Evolutionary conservation across 2,797 vertebrate species (phyloP), one percentile per base, ranked within the genome.

Genomic region (Margarornis squamiger): DNA sequence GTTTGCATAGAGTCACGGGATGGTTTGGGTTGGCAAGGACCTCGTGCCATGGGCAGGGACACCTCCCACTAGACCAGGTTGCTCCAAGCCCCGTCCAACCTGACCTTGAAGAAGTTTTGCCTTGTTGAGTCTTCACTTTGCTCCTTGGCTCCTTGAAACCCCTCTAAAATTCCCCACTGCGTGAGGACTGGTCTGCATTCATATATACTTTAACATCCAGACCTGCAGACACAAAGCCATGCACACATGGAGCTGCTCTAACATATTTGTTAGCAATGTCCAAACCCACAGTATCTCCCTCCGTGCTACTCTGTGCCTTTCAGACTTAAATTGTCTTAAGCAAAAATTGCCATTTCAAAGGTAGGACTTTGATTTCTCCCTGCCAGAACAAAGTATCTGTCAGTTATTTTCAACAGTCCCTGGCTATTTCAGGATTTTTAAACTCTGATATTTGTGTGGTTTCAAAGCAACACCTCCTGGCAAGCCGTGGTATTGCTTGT

Each of bases 391-490:
- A 88, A 70, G 14, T 21, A 45, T 18, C 39, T 45, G 8, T 22
- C 3, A 0, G 19, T 13, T 68, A 23, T 43, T 85, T 91, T 58
- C 49, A 51, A 27, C 2, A 45, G 26, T 16, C 9, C 30, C 27
- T 46, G 14, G 11, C 39, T 12, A 5, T 24, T 39, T 43, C 4
- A 9, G 18, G 18, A 32, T 8, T 75, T 57, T 88, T n/a, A 48
- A 84, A 62, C 54, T 83, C 63, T 0, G 7, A 2, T 67, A 45
- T 20, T 86, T 90, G n/a, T 0, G 3, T 58, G 90, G 90, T 88
- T 96, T 68, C 49, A 66, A 93, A 92, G 95, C 94, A 95, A 39
- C 96, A 95, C 80, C 96, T 95, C 83, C 86, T 94, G 96, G 96
- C 88, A 86, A 76, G 39, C n/a, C 1, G 19, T 22, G 93, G 95